Percentiles rank a stretch among this genome's conserved stretches.
phyloP scores from a whole-genome alignment of 2,888 invertebrate species.

The Caenorhabditis zanzibari region DNA sequence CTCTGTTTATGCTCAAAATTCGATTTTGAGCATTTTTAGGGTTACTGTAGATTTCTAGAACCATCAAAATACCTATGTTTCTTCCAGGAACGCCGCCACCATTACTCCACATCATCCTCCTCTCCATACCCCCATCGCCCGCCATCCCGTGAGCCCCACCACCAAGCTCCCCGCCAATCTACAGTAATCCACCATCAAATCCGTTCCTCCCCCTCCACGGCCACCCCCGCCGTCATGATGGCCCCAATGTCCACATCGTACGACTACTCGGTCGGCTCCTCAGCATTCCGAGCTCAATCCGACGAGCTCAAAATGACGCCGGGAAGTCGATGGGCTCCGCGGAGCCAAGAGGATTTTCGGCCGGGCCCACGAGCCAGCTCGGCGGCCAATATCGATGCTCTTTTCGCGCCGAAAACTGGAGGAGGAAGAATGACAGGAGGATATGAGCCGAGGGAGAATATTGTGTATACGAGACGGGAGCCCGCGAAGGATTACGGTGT shows the following conservation, averaged over 20 bases:
- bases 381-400: conserved; percentile 62
- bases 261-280: conserved; percentile 47
- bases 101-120: conserved; percentile 24
- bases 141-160: conserved; percentile 10
- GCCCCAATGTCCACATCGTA: conserved; percentile 63
- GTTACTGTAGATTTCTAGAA: too few species aligned
- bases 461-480: conserved; percentile 18
- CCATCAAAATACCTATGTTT: neutral
- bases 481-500: conserved; percentile 37
- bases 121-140: conserved; percentile 9
- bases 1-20: too few species aligned
- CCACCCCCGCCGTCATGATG: conserved; percentile 27
- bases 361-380: conserved; percentile 57
- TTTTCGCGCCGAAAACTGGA: conserved; percentile 41
- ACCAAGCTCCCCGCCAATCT: neutral
- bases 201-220: conserved; percentile 1
- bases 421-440: conserved; percentile 41
- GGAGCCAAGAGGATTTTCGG: conserved; percentile 34
- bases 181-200: conserved; percentile 45
- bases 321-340: conserved; percentile 25
- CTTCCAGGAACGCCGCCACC: conserved; percentile 60
- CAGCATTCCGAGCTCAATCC: conserved; percentile 33
- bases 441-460: conserved; percentile 1
- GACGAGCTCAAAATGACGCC: neutral
- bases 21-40: neutral